These are phyloP conservation scores for Aplochiton taeniatus DNA, from an alignment of 2,797 vertebrate species.

Conservation along the genomic window DNA sequence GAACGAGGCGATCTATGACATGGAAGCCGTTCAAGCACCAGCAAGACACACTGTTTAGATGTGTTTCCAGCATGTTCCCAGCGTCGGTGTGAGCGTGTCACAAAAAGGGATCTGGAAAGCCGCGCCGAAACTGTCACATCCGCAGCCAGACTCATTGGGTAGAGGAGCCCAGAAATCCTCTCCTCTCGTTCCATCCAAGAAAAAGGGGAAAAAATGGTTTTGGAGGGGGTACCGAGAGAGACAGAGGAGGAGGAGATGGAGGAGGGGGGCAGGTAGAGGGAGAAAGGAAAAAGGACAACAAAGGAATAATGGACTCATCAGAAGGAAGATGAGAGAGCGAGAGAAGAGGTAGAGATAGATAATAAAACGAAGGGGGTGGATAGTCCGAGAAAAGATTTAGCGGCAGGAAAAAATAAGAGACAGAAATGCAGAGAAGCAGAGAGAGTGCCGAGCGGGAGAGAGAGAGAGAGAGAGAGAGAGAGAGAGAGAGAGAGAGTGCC, in stretches of 20 bases:
- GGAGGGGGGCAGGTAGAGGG: constrained; percentile 17
- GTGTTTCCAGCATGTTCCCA: constrained; percentile 37
- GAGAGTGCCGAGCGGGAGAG: background rate
- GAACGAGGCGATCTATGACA: constrained; percentile 25
- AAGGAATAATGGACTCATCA: too few relatives aligned
- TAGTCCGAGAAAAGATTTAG: background rate
- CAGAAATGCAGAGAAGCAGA: background rate
- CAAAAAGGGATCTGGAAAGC: constrained; percentile 46
- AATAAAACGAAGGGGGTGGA: background rate
- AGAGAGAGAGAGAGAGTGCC: background rate
- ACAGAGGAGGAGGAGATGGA: constrained; percentile 31
- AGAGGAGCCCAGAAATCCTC: constrained; percentile 40
- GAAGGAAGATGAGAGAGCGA: background rate
- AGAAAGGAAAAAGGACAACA: background rate
- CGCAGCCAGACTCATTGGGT: constrained; percentile 49
- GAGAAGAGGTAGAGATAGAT: background rate
- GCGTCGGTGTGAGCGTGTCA: constrained; percentile 48
- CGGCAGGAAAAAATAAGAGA: background rate
- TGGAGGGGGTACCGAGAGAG: background rate
- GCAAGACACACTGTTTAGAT: constrained; percentile 42
- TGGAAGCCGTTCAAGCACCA: constrained; percentile 24
- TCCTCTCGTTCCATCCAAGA: constrained; percentile 53
- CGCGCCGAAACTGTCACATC: constrained; percentile 51
- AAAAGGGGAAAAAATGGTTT: constrained; percentile 31
- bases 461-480: background rate